These are phyloP conservation scores for Xiphydria camelus DNA, from an alignment of 2,888 invertebrate genomes.

Conservation along the genomic window DNA sequence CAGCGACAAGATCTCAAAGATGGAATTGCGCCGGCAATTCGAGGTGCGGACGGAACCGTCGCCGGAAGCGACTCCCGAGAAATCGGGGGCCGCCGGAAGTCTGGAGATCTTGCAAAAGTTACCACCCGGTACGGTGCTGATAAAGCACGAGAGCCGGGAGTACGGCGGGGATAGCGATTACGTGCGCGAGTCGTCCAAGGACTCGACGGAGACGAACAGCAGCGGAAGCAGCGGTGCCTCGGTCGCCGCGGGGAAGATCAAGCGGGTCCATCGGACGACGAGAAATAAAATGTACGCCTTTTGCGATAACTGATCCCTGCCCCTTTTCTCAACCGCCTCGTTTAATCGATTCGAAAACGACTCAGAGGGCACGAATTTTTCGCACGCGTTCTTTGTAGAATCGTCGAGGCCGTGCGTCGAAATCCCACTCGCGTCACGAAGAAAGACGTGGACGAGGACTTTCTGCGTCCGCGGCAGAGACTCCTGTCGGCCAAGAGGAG, in stretches of 20 bases:
- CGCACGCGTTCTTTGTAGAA: constrained; percentile 18
- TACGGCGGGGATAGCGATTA: constrained; percentile 34
- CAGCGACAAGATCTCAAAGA: constrained; percentile 32
- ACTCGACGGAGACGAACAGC: constrained; percentile 29
- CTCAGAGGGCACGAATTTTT: no score
- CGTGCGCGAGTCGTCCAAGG: constrained; percentile 20
- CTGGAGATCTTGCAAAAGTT: constrained; percentile 33
- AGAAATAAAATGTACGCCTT: constrained; percentile 35
- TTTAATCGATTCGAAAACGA: no score
- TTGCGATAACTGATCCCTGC: no score
- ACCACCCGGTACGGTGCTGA: constrained; percentile 35
- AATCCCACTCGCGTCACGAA: constrained; percentile 39
- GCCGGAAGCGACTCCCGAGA: constrained; percentile 4
- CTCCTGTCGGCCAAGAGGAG: constrained; percentile 33
- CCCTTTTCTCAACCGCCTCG: no score
- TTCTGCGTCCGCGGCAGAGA: constrained; percentile 31
- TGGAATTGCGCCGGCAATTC: constrained; percentile 34
- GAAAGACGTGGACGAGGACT: constrained; percentile 32
- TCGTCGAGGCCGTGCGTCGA: constrained; percentile 33
- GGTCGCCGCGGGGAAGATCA: constrained; percentile 23
- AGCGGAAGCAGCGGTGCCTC: constrained; percentile 26
- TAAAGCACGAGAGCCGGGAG: constrained; percentile 27
- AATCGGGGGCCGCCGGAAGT: constrained; percentile 13
- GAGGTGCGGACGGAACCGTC: constrained; percentile 18
- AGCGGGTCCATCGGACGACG: constrained; percentile 28